phyloP scores from a whole-genome alignment of 1,140 invertebrate genomes.

The Dinothrombium tinctorium region DNA sequence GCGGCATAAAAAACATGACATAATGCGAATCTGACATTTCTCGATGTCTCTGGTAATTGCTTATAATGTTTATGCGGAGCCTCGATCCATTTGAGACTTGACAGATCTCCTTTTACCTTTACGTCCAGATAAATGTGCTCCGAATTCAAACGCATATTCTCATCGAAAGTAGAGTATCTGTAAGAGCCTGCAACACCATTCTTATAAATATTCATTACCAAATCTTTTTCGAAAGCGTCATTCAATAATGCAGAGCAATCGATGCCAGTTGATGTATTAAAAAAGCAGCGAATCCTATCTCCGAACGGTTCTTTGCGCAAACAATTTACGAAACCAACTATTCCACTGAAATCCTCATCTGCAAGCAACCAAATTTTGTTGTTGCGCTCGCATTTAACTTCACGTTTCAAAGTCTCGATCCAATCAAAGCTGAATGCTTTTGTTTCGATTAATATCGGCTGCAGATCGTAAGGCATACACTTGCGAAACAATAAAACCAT shows the following conservation, averaged over 20 bases:
- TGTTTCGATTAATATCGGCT: not conserved
- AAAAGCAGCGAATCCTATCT: conserved; percentile 32
- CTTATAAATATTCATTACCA: conserved; percentile 55
- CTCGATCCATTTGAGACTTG: conserved; percentile 64
- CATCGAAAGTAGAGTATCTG: conserved; percentile 24
- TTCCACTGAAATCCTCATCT: conserved; percentile 33
- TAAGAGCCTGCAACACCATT: conserved; percentile 18
- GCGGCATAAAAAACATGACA: conserved; percentile 64
- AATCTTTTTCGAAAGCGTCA: conserved; percentile 46
- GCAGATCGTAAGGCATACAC: too few species aligned
- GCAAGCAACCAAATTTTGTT: conserved; percentile 36
- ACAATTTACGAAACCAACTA: conserved; percentile 69
- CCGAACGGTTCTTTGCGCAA: conserved; percentile 58
- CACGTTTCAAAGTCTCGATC: conserved; percentile 35
- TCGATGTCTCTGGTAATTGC: too few species aligned
- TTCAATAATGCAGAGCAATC: not conserved
- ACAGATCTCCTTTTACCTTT: conserved; percentile 54
- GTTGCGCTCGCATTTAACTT: conserved; percentile 22
- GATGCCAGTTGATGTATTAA: conserved; percentile 2
- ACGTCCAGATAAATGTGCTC: conserved; percentile 61
- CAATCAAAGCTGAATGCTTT: conserved; percentile 27
- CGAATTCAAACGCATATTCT: conserved; percentile 20
- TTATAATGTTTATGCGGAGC: too few species aligned
- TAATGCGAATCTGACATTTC: too few species aligned
- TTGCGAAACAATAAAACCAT: too few species aligned